Evolutionary conservation across 35 echinoderm and acorn worm genomes (phyloP).

Genomic region (Holothuria glaberrima): DNA sequence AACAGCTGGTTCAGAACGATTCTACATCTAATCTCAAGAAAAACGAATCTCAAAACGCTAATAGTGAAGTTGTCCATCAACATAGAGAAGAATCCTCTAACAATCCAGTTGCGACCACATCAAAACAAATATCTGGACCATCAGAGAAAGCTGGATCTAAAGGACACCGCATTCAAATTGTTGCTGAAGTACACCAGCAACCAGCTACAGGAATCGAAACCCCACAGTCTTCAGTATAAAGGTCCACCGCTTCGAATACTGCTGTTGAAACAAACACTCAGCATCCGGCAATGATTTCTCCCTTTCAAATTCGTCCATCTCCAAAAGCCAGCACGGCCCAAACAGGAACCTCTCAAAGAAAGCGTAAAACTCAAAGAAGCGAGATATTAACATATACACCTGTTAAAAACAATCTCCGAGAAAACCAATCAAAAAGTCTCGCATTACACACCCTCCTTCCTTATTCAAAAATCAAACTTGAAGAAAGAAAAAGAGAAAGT

Average conservation of each 20-base stretch:
- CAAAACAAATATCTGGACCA: constrained; percentile 2
- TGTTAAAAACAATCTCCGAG: constrained; percentile 16
- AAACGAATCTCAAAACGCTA: constrained; percentile 25
- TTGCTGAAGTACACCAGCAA: constrained; percentile 14
- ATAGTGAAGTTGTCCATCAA: constrained; percentile 8
- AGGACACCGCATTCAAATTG: not conserved
- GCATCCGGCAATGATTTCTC: not conserved
- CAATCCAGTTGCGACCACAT: not conserved
- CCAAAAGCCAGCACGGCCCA: not conserved
- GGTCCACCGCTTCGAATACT: not conserved
- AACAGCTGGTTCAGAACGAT: not conserved
- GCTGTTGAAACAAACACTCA: not conserved
- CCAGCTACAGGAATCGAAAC: not conserved
- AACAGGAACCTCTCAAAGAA: constrained; percentile 28
- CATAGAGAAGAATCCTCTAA: constrained; percentile 1
- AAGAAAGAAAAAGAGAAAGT: not conserved
- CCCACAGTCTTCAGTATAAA: constrained; percentile 2
- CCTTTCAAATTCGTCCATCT: not conserved
- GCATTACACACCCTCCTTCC: not conserved
- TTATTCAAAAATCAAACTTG: not conserved
- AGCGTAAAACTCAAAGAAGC: constrained; percentile 13
- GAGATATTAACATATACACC: not conserved
- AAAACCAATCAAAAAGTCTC: constrained; percentile 15
- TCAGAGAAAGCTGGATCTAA: not conserved
- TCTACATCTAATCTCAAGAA: constrained; percentile 1